Evolutionary conservation across 2,113 vertebrate species (phyloP).

Genomic region (Urocitellus parryii): DNA sequence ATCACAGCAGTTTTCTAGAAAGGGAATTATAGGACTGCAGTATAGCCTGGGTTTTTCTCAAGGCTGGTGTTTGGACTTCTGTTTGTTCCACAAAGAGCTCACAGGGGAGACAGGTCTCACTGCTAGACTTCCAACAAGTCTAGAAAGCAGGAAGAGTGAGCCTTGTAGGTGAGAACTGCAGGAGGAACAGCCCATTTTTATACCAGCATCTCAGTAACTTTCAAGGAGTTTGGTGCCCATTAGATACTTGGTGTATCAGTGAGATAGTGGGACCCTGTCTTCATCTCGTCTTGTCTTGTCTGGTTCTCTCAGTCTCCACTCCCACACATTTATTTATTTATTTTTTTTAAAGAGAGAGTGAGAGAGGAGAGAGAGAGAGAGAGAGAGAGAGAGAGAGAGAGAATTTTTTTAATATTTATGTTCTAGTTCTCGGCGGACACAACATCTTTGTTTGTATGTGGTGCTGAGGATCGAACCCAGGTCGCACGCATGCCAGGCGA

Average conservation of each 20-base stretch:
- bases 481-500: no score
- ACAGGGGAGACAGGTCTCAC: not conserved
- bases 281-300: not conserved
- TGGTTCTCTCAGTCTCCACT: not conserved
- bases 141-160: not conserved
- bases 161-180: rapidly evolving
- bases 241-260: not conserved
- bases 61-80: not conserved
- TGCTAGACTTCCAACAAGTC: not conserved
- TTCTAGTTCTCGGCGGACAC: no score
- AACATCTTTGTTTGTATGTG: no score
- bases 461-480: no score
- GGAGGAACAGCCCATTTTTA: not conserved
- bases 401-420: no score
- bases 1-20: not conserved
- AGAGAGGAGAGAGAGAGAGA: no score
- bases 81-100: not conserved
- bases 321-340: not conserved
- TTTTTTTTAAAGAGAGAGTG: no score
- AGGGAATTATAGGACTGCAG: not conserved
- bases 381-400: no score
- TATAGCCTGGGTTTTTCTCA: not conserved
- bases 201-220: not conserved
- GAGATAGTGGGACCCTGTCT: not conserved
- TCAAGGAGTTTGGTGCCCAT: not conserved